Evolutionary conservation across 2,888 invertebrate species (phyloP).

Genomic region (Pyrocoelia pectoralis): DNA sequence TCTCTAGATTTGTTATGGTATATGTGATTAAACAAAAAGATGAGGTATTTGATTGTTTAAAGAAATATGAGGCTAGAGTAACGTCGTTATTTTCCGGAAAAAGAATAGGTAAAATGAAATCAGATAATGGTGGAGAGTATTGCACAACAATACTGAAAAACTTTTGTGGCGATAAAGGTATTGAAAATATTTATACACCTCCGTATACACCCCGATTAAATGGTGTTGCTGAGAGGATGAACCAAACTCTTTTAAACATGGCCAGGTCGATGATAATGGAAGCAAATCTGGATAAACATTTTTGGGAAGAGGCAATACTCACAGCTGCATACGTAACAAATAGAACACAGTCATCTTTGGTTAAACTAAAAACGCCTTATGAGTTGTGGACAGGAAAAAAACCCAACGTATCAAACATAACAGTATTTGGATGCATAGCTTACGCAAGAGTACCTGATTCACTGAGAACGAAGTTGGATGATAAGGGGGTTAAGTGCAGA

Average conservation of each 20-base stretch:
- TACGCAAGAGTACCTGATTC: slow-evolving; percentile 26
- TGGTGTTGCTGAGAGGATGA: slow-evolving; percentile 41
- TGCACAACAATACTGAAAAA: neutral
- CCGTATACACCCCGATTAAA: slow-evolving; percentile 36
- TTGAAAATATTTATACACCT: neutral
- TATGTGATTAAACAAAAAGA: slow-evolving; percentile 28
- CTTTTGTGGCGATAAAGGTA: neutral
- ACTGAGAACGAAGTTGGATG: slow-evolving; percentile 23
- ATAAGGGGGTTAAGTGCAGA: slow-evolving; percentile 24
- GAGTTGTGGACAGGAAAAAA: slow-evolving; percentile 24
- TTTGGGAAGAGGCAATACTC: slow-evolving; percentile 25
- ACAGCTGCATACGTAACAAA: slow-evolving; percentile 45
- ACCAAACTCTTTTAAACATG: slow-evolving; percentile 40
- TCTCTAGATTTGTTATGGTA: slow-evolving; percentile 28
- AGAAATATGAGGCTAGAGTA: slow-evolving; percentile 24
- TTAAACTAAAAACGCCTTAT: slow-evolving; percentile 14
- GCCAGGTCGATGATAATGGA: slow-evolving; percentile 25
- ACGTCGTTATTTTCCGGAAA: neutral
- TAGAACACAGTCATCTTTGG: slow-evolving; percentile 33
- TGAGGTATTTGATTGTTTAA: slow-evolving; percentile 30
- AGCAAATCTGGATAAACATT: slow-evolving; percentile 43
- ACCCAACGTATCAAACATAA: slow-evolving; percentile 27
- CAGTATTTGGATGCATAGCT: slow-evolving; percentile 26
- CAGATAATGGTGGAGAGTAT: slow-evolving; percentile 7
- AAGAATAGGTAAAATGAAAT: neutral